Evolutionary conservation across 2,888 invertebrate species (phyloP), one percentile per base, ranked within the genome.

Genomic region (Cataglyphis livida): DNA sequence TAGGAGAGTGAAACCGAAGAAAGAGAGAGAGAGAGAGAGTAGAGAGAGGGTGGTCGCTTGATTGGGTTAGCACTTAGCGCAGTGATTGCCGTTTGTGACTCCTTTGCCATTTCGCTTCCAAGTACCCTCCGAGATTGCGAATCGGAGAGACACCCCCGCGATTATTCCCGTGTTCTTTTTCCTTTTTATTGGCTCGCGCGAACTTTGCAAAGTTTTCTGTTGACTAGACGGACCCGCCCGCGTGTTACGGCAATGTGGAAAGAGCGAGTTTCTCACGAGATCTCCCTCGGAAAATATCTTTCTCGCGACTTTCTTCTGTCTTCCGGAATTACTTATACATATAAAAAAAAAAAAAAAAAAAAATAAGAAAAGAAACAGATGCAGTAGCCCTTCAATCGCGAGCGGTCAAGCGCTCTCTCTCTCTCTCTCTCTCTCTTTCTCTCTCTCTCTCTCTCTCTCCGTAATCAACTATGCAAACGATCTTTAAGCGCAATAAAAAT

Each of bases 21-120:
- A 5, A 83, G 85, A 61, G 74, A 57, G 28, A 44, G 18, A 48
- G 48, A 44, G 73, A 83, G 85, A 61, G 71, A 57, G 28, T 38
- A 6, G 62, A 73, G 66, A 61, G 76, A 79, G 74, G 86, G 81
- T 66, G 85, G 85, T 85, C 87, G 79, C 83, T 90, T 93, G 92
- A 93, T 92, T 93, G 91, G 90, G 92, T 93, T 92, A 92, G 89
- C 91, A 91, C 92, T 92, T 91, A 91, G 92, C 87, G 61, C 86
- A 89, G 92, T 93, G 93, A 93, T 93, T 93, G 93, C 93, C 92
- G 91, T 90, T 93, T 93, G 93, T 93, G 88, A 93, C 85, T 91
- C 88, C 91, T 91, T 90, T 89, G 90, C 90, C 87, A 88, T 90
- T 90, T 91, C 85, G 86, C 82, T 68, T 70, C 75, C 82, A 61